phyloP scores from a whole-genome alignment of 2,797 vertebrate species.

The Lithobates pipiens region DNA sequence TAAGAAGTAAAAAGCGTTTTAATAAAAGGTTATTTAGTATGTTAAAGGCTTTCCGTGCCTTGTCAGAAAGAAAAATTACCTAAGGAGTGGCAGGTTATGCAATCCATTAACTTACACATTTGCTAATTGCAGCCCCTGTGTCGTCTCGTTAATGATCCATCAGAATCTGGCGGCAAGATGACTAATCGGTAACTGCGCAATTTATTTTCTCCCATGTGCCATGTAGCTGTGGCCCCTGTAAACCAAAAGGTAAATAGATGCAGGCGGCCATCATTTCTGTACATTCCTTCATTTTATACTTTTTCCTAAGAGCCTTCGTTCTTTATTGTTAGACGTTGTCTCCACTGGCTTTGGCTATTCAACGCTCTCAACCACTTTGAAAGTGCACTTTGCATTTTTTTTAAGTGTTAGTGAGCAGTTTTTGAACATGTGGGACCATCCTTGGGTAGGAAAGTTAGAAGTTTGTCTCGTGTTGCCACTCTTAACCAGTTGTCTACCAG shows the following conservation, averaged over 20 bases:
- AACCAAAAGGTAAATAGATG: neutral
- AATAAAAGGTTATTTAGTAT: neutral
- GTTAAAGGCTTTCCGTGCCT: neutral
- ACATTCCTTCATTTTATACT: too few species aligned
- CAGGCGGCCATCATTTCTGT: too few species aligned
- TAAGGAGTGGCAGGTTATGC: neutral
- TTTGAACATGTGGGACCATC: too few species aligned
- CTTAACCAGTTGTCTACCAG: too few species aligned
- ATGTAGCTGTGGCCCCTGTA: neutral
- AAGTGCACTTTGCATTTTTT: too few species aligned
- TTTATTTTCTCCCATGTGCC: neutral
- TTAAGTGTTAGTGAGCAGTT: too few species aligned
- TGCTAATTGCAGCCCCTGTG: neutral
- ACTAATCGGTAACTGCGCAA: neutral
- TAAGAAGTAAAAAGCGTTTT: neutral
- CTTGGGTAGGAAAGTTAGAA: too few species aligned
- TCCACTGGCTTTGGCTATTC: too few species aligned
- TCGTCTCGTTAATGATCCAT: neutral
- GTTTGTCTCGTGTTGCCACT: too few species aligned
- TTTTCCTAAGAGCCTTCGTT: too few species aligned
- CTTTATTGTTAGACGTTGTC: too few species aligned
- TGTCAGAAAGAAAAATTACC: constrained; percentile 1
- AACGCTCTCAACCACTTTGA: too few species aligned
- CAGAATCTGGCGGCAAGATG: neutral
- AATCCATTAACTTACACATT: constrained; percentile 10